Evolutionary conservation across 2,113 vertebrate species (phyloP).

Genomic region (Pan paniscus): DNA sequence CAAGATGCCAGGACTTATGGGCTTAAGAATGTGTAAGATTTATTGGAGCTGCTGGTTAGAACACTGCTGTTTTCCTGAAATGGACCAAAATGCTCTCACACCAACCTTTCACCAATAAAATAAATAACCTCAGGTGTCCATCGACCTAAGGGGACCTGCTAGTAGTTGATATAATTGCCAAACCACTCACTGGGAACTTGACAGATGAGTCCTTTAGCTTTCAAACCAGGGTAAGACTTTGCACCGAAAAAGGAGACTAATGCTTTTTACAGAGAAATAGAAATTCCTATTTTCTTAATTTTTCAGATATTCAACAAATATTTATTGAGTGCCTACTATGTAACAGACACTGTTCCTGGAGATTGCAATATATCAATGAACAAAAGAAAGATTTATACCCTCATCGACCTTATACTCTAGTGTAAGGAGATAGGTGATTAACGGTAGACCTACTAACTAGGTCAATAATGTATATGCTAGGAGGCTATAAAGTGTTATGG

Average conservation of each 20-base stretch:
- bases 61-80: slow-evolving; percentile 74
- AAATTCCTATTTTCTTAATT: slow-evolving; percentile 40
- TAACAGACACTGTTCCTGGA: slow-evolving; percentile 1
- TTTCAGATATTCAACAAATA: slow-evolving; percentile 22
- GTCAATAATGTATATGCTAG: not conserved
- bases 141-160: slow-evolving; percentile 74
- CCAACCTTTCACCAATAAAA: slow-evolving; percentile 73
- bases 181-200: slow-evolving; percentile 63
- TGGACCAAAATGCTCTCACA: slow-evolving; percentile 73
- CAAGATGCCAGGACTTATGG: slow-evolving; percentile 76
- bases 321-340: not conserved
- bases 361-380: not conserved
- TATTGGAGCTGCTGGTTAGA: slow-evolving; percentile 74
- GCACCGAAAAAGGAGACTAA: slow-evolving; percentile 15
- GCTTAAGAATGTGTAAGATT: slow-evolving; percentile 77
- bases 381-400: slow-evolving; percentile 9
- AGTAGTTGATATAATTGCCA: slow-evolving; percentile 66
- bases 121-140: slow-evolving; percentile 78
- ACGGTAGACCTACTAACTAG: not conserved
- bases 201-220: slow-evolving; percentile 67
- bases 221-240: slow-evolving; percentile 47
- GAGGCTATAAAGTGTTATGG: not conserved
- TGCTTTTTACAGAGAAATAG: slow-evolving; percentile 6
- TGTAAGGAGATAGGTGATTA: not conserved
- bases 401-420: not conserved